Evolutionary conservation across 1,140 invertebrate species (phyloP).

Genomic region (Trigoniulus corallinus): DNA sequence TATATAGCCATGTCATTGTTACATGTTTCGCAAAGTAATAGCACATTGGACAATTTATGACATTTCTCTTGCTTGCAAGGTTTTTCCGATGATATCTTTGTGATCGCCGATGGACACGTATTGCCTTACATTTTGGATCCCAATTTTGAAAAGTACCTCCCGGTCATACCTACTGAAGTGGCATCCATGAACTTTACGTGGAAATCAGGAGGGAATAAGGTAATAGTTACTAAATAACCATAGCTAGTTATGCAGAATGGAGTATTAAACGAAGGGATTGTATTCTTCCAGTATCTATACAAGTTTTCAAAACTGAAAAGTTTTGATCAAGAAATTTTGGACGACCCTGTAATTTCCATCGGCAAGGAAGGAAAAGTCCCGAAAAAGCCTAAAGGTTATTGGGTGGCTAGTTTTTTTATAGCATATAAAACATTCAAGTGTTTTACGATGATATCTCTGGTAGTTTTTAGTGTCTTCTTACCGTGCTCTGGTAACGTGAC

Average conservation of each 20-base stretch:
- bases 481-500: slow-evolving; percentile 76
- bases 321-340: slow-evolving; percentile 60
- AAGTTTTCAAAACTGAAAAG: slow-evolving; percentile 70
- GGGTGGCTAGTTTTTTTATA: not conserved
- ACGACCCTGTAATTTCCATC: slow-evolving; percentile 70
- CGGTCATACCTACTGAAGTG: slow-evolving; percentile 72
- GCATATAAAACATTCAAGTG: not conserved
- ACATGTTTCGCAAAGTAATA: not conserved
- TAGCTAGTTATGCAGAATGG: not conserved
- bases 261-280: not conserved
- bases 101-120: slow-evolving; percentile 67
- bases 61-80: no score
- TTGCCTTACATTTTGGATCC: slow-evolving; percentile 69
- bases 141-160: slow-evolving; percentile 70
- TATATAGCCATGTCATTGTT: not conserved
- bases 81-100: slow-evolving; percentile 70
- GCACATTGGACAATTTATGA: slow-evolving; percentile 1
- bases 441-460: slow-evolving; percentile 16
- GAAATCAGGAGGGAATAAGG: slow-evolving; percentile 45
- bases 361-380: slow-evolving; percentile 66
- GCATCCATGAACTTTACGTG: slow-evolving; percentile 79
- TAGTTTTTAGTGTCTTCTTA: slow-evolving; percentile 80
- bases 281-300: slow-evolving; percentile 48
- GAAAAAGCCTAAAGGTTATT: slow-evolving; percentile 57
- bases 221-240: slow-evolving; percentile 4